A percentile compares a stretch with the other conserved stretches of the same genome.
Evolutionary conservation across 92 coral and sea anemone species (phyloP).

Genomic region (Scolanthus callimorphus): DNA sequence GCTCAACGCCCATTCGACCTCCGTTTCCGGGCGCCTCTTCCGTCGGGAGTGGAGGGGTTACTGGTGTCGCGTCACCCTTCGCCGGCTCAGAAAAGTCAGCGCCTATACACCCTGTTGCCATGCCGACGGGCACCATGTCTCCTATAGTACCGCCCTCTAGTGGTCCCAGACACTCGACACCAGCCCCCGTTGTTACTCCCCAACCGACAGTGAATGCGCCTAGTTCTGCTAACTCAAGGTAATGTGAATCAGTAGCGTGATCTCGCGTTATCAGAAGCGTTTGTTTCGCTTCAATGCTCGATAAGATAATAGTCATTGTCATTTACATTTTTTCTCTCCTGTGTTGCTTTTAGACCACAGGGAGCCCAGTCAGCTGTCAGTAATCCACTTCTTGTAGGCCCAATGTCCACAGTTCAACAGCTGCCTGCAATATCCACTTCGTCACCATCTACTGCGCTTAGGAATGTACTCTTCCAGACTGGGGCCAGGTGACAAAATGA

Average conservation of each 20-base stretch:
- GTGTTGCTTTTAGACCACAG: conserved; percentile 14
- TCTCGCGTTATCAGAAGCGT: no score
- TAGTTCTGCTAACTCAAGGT: neutral
- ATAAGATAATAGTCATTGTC: no score
- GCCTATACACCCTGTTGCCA: neutral
- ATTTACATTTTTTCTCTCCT: no score
- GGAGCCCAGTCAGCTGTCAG: conserved; percentile 28
- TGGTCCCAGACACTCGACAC: neutral
- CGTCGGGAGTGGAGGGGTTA: neutral
- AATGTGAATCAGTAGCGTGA: no score
- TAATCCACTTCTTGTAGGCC: conserved; percentile 74
- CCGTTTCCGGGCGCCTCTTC: conserved; percentile 8
- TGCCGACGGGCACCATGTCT: conserved; percentile 14
- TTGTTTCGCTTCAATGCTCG: no score
- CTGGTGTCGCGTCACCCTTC: conserved; percentile 2
- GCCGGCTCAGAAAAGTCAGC: neutral
- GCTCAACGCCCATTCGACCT: conserved; percentile 60
- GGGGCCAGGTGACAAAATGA: conserved; percentile 19
- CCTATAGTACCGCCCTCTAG: conserved; percentile 18
- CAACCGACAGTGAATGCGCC: neutral
- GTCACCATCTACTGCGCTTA: conserved; percentile 40
- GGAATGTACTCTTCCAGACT: conserved; percentile 43
- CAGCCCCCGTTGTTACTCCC: neutral
- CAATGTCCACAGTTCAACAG: conserved; percentile 60
- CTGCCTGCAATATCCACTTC: conserved; percentile 68